Evolutionary conservation across 2,888 invertebrate species (phyloP).

Genomic region (Rhagonycha fulva): DNA sequence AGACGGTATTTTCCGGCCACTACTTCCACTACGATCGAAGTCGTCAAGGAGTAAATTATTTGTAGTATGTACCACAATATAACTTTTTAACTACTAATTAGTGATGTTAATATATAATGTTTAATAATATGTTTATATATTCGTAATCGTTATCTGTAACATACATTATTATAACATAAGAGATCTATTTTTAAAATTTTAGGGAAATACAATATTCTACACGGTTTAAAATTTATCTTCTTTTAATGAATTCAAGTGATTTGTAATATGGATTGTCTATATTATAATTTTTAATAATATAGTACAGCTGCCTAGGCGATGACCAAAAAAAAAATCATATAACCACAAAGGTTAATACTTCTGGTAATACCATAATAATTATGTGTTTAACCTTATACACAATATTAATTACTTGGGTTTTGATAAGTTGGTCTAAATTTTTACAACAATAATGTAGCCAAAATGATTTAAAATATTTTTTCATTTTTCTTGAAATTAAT

Average conservation of each 20-base stretch:
- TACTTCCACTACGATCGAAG: neutral
- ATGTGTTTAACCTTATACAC: no score
- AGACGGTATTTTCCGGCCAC: neutral
- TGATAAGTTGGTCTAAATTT: no score
- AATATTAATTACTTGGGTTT: no score
- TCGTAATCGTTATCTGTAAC: neutral
- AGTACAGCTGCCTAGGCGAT: no score
- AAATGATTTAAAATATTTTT: no score
- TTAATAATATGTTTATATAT: neutral
- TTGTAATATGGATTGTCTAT: neutral
- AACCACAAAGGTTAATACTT: no score
- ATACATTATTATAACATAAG: neutral
- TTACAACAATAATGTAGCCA: no score
- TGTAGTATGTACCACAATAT: neutral
- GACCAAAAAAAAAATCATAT: no score
- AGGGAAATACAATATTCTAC: neutral
- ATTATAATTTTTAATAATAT: no score
- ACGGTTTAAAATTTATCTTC: neutral
- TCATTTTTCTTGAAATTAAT: no score
- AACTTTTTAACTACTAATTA: neutral
- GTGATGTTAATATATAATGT: neutral
- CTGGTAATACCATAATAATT: no score
- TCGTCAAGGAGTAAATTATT: neutral
- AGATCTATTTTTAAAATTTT: neutral
- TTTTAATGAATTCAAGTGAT: neutral